These are phyloP conservation scores for Chelonus formosanus DNA, from an alignment of 2,888 invertebrate genomes.

Conservation along the genomic window DNA sequence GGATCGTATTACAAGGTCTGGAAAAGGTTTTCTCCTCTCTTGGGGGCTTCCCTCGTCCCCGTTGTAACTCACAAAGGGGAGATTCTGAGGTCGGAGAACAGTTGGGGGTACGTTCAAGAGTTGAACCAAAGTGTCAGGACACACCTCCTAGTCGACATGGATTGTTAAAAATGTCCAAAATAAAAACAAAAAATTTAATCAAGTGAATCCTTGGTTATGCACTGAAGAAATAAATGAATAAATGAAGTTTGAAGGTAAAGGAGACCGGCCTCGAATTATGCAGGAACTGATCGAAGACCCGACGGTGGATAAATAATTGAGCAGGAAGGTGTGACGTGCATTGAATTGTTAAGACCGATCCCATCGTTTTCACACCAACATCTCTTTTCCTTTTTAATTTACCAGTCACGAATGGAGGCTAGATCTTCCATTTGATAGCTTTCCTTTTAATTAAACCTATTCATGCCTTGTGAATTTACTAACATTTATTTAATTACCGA, in stretches of 20 bases:
- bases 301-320: constrained; percentile 55
- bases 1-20: constrained; percentile 13
- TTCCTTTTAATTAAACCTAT: constrained; percentile 22
- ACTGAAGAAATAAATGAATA: constrained; percentile 20
- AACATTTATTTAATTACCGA: not conserved
- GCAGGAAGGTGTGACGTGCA: constrained; percentile 49
- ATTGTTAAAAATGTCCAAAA: too few relatives aligned
- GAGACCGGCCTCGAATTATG: constrained; percentile 24
- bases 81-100: not conserved
- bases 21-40: constrained; percentile 9
- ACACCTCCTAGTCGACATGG: not conserved
- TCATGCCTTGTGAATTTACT: not conserved
- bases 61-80: constrained; percentile 15
- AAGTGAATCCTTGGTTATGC: constrained; percentile 1
- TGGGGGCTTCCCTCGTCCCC: constrained; percentile 9
- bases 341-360: constrained; percentile 40
- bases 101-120: not conserved
- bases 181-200: constrained; percentile 1
- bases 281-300: constrained; percentile 26
- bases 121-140: too few relatives aligned
- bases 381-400: constrained; percentile 26
- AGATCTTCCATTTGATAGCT: constrained; percentile 36
- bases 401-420: constrained; percentile 28
- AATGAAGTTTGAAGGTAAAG: constrained; percentile 9
- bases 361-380: constrained; percentile 34